Base-by-base conservation (phyloP, 2,888 invertebrate species). In the Melipona bicolor region DNA sequence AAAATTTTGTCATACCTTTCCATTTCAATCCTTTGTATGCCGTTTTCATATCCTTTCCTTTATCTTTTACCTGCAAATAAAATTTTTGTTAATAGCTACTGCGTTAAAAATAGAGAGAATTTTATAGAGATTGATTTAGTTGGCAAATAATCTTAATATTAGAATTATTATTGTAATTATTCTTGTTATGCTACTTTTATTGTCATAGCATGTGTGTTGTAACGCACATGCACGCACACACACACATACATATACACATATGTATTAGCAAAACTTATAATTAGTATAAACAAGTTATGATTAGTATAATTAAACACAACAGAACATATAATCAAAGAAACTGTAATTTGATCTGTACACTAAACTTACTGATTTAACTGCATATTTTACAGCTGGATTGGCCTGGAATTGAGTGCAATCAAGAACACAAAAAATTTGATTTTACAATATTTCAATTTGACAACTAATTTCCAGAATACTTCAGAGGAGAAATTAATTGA, bases 301-400 rank as follows among this genome's bases (percentile, higher is more conserved):
- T 79, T 79, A 75, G 75, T 79, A 69, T 17, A 62, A 75, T 56
- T 68, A 69, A 27, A 27, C 27, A 75, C 75, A 62, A 79, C 9
- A 68, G 61, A 36, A 36, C 24, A 43, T 21, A 56, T 50, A 56
- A 72, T 43, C 9, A 19, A 24, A n/a, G 50, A 56, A n/a, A 56
- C 68, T 49, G 9, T 43, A 54, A 67, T 65, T 43, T 43, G 54
- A 65, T 43, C 50, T 71, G 61, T 72, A 62, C 11, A 73, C 70
- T 27, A 79, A 94, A 97, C 97, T 98, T 96, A 98, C 98, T 96
- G 98, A 97, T 96, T 98, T 98, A 83, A 98, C 98, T 93, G 98
- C 98, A 95, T 97, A 97, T 96, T 98, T 98, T 95, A 98, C 97
- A 93, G 98, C 98, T 93, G 98, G 98, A 96, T 98, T 98, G 90